Base-by-base conservation (phyloP, 2,113 vertebrate species). In the Neodon shergylaensis region DNA sequence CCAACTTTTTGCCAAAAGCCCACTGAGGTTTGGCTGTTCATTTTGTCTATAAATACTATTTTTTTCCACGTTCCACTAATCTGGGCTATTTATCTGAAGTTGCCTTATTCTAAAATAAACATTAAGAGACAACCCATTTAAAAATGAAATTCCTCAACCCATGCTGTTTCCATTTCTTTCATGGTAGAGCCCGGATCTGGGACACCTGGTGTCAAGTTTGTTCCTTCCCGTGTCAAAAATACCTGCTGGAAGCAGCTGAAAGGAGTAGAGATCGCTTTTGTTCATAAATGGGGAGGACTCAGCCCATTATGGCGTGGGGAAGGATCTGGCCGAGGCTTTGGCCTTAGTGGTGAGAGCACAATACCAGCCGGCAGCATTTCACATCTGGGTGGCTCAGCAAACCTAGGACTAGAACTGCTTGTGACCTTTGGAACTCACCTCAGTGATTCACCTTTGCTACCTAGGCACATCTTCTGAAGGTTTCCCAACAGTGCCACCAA, bases 91-190 rank as follows among this genome's bases (percentile, higher is more conserved):
- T 90, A 72, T 76, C 89, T 88, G 84, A 24, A n/a, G n/a, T 89
- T 87, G 89, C 21, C 52, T 76, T 84, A 36, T 44, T 94, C 89
- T 92, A 84, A 68, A 93, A 91, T 68, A 70, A 88, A 77, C 72
- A 88, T 76, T 16, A 89, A 86, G 90, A 86, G 24, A 44, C 19
- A 94, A 95, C 78, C 31, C 36, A 94, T 74, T 94, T 86, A 47
- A 78, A 93, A 88, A 88, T 91, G 24, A 65, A 39, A 42, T 77
- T 81, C 26, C 42, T 92, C 79, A 33, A 61, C 49, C 66, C 26
- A 39, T 26, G 42, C 13, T 72, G 6, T 44, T 95, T 91, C n/a
- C 17, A 49, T 70, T 79, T 86, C 52, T 74, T 78, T 65, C 19
- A 63, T 65, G 66, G 95, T 5, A 72, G 54, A 94, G 54, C 10